These are phyloP conservation scores for Mastomys natalensis DNA, from an alignment of 2,113 vertebrate species.

Conservation along the genomic window DNA sequence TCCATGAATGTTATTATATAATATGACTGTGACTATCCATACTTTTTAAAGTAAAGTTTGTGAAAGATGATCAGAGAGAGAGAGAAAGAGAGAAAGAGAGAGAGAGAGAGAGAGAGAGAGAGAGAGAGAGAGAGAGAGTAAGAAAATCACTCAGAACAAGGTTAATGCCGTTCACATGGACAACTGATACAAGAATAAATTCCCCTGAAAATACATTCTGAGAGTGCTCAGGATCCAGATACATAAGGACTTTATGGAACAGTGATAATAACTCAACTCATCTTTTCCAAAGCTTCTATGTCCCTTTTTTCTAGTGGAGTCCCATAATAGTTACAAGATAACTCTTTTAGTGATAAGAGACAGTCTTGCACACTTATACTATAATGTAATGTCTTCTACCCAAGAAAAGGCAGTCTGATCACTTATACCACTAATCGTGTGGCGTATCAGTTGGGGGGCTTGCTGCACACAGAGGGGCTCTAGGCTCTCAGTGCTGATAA, in stretches of 20 bases:
- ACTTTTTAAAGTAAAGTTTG: conserved; percentile 10
- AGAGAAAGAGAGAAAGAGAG: neutral
- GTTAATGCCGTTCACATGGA: neutral
- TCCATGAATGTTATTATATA: neutral
- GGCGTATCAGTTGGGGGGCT: neutral
- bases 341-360: conserved; percentile 3
- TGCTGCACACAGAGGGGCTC: neutral
- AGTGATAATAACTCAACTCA: neutral
- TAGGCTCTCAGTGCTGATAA: neutral
- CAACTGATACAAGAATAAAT: neutral
- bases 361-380: neutral
- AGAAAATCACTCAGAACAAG: conserved; percentile 23
- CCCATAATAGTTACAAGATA: neutral
- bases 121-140: neutral
- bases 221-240: neutral
- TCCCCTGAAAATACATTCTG: conserved; percentile 16
- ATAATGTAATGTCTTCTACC: neutral
- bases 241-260: neutral
- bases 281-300: neutral
- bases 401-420: neutral
- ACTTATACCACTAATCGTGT: neutral
- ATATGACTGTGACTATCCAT: neutral
- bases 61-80: neutral
- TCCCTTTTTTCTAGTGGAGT: neutral
- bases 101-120: neutral